Evolutionary conservation across 2,888 invertebrate species (phyloP).

Genomic region (Platerodrilus igneus): DNA sequence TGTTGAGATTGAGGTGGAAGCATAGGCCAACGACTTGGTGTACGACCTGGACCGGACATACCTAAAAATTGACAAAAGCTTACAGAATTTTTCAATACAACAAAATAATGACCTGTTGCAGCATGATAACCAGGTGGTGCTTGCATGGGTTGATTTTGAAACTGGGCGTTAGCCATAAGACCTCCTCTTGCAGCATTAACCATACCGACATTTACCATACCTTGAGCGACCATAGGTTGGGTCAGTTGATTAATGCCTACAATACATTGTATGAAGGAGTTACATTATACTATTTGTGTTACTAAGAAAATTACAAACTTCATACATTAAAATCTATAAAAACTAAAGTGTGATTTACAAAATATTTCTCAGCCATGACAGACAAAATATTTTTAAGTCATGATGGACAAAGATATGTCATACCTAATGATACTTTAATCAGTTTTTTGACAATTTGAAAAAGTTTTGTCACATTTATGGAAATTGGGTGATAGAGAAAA

Average conservation of each 20-base stretch:
- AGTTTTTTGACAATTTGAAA: too few species aligned
- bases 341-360: too few species aligned
- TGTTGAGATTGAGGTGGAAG: constrained; percentile 56
- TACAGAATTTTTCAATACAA: constrained; percentile 9
- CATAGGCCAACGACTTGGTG: constrained; percentile 59
- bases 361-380: too few species aligned
- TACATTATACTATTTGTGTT: too few species aligned
- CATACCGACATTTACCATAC: constrained; percentile 40
- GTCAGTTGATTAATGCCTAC: constrained; percentile 30
- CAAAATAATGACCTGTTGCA: constrained; percentile 28
- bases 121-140: constrained; percentile 52
- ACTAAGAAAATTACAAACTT: too few species aligned
- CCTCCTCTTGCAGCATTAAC: constrained; percentile 34
- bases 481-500: too few species aligned
- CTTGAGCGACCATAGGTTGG: constrained; percentile 33
- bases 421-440: too few species aligned
- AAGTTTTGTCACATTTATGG: too few species aligned
- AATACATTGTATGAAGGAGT: too few species aligned
- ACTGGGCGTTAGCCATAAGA: constrained; percentile 33
- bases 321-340: too few species aligned
- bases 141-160: constrained; percentile 42
- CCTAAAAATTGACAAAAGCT: constrained; percentile 7
- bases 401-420: too few species aligned
- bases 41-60: constrained; percentile 46
- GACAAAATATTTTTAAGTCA: too few species aligned